A percentile compares a stretch with the other conserved stretches of the same genome.
These are phyloP conservation scores for Ctena decussata DNA, from an alignment of 2,888 invertebrate genomes.

Conservation along the genomic window DNA sequence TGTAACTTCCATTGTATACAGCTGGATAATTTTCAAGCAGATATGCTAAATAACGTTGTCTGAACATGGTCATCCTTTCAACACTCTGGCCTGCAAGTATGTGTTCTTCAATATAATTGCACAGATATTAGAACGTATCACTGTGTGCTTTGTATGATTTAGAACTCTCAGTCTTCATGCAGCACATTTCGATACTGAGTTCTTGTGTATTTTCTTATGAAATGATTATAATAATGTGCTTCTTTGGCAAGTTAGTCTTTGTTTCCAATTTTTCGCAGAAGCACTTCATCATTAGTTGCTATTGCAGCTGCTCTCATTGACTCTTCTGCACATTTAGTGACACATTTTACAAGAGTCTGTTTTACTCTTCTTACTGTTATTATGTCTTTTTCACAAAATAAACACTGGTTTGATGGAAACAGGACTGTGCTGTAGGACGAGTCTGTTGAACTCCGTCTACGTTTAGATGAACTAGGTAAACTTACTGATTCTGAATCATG, in stretches of 20 bases:
- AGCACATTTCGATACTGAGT: not conserved
- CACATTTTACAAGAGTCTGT: slow-evolving; percentile 36
- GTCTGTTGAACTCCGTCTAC: not conserved
- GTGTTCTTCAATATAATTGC: slow-evolving; percentile 31
- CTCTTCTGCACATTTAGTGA: slow-evolving; percentile 38
- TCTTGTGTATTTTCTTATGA: slow-evolving; percentile 37
- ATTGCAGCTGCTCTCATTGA: slow-evolving; percentile 29
- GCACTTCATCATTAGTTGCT: slow-evolving; percentile 10
- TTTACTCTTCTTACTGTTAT: slow-evolving; percentile 29
- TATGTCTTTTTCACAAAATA: slow-evolving; percentile 43
- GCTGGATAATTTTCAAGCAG: slow-evolving; percentile 25
- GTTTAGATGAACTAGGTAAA: slow-evolving; percentile 1
- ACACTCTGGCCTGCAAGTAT: slow-evolving; percentile 38
- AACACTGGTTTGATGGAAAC: slow-evolving; percentile 30
- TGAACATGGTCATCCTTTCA: slow-evolving; percentile 47
- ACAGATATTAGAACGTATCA: slow-evolving; percentile 16
- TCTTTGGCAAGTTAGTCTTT: slow-evolving; percentile 37
- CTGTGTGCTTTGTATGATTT: slow-evolving; percentile 9
- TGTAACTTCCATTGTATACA: slow-evolving; percentile 48
- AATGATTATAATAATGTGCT: slow-evolving; percentile 34
- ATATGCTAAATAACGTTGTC: slow-evolving; percentile 20
- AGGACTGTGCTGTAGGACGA: not conserved
- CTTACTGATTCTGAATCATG: not conserved
- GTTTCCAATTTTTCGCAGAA: slow-evolving; percentile 25
- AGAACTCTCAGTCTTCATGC: slow-evolving; percentile 2